Base-by-base conservation (phyloP, 2,797 vertebrate species). In the Zenarchopterus dispar region DNA sequence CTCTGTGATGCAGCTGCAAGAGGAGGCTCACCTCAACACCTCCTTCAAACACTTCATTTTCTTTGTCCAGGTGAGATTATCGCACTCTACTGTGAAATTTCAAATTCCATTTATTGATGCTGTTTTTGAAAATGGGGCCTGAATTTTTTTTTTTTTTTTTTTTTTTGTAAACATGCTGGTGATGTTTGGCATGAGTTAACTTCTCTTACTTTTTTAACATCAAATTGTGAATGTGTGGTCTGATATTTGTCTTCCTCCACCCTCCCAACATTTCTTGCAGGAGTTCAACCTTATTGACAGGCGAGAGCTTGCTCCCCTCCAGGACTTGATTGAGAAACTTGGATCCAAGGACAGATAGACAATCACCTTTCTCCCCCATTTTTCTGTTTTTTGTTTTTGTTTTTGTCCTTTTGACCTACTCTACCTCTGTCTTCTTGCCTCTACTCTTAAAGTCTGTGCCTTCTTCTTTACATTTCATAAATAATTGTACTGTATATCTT, bases 1-100 rank as follows among this genome's bases (percentile, higher is more conserved):
- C 72, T 97, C 96, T 0, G 97, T 98, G 82, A 98, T 97, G 94
- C 94, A 96, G 93, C 94, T 98, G 78, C 96, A 98, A 85, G 97
- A 98, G 90, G 97, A 98, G 90, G 97, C 97, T 33, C 97, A 98
- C 77, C 96, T 98, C 86, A 98, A 98, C 93, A 98, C 97, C 80
- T 98, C 97, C 88, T 98, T 98, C 91, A 98, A 98, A 92, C 96
- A 98, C 93, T 98, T 98, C 92, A 98, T 98, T 87, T 98, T 97
- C 92, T 98, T 98, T 5, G 96, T 98, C 85, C 97, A 98, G 96
- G 97, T 97, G 36, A 39, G 36, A 39, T 3, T 39, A 39, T 39
- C 36, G 16, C 36, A 39, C 36, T 13, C 9, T 15, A 39, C 5
- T 39, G 36, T 13, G 11, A 39, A 2, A 13, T 10, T 13, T 13